A percentile compares a stretch with the other conserved stretches of the same genome.
Evolutionary conservation across 1,140 invertebrate genomes (phyloP).

Genomic region (Coelopa frigida): DNA sequence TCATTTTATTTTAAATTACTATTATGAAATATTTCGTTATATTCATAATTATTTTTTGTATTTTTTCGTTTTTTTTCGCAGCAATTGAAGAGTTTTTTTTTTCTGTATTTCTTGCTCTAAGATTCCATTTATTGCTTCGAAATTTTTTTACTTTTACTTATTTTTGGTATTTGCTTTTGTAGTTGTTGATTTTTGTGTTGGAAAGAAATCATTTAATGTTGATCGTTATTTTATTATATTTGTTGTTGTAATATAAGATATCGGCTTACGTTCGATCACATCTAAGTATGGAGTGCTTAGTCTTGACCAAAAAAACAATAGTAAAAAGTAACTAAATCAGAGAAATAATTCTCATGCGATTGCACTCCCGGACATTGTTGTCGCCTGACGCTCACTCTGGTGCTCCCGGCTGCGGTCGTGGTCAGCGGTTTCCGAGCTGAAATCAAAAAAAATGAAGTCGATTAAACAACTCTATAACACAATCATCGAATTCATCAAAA

Average conservation of each 20-base stretch:
- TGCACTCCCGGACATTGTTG: slow-evolving; percentile 60
- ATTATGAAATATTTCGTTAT: too few species aligned
- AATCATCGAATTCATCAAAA: too few species aligned
- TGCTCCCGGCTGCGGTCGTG: slow-evolving; percentile 50
- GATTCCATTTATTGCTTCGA: too few species aligned
- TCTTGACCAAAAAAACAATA: slow-evolving; percentile 1
- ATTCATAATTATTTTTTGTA: too few species aligned
- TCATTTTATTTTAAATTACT: too few species aligned
- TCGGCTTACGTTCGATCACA: not conserved
- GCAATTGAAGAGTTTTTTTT: too few species aligned
- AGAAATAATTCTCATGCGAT: slow-evolving; percentile 56
- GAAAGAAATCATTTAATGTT: not conserved
- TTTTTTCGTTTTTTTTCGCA: too few species aligned
- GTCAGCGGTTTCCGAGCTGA: slow-evolving; percentile 45
- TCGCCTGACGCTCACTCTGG: slow-evolving; percentile 49
- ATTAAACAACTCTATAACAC: too few species aligned
- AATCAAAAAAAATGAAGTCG: too few species aligned
- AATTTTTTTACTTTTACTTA: not conserved
- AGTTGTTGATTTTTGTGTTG: slow-evolving; percentile 3
- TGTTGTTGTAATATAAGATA: slow-evolving; percentile 6
- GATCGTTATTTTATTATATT: slow-evolving; percentile 9
- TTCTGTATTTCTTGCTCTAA: too few species aligned
- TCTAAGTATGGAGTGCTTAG: not conserved
- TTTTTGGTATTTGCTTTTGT: not conserved
- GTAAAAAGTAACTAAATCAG: slow-evolving; percentile 45